phyloP scores from a whole-genome alignment of 2,888 invertebrate species.

The Schrankia costaestrigalis region DNA sequence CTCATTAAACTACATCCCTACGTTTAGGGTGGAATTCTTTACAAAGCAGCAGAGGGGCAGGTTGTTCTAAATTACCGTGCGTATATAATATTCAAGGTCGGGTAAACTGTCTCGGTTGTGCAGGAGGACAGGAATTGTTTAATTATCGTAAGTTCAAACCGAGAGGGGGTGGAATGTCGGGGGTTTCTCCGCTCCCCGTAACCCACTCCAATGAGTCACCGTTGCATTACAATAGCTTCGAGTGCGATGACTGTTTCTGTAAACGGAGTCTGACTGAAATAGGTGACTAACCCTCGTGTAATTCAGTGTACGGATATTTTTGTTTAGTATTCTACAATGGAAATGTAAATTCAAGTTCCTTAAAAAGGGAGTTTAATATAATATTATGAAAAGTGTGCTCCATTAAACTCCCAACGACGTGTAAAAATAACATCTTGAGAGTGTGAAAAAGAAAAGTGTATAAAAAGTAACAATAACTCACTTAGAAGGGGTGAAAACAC shows the following conservation, averaged over 20 bases:
- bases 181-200: slow-evolving; percentile 14
- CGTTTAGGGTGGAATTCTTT: slow-evolving; percentile 50
- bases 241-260: slow-evolving; percentile 28
- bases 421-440: background rate
- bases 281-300: slow-evolving; percentile 30
- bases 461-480: slow-evolving; percentile 35
- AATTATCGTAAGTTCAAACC: slow-evolving; percentile 36
- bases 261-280: slow-evolving; percentile 21
- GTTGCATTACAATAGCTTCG: slow-evolving; percentile 36
- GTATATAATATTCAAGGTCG: slow-evolving; percentile 56
- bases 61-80: slow-evolving; percentile 41
- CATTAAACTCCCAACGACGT: too few relatives aligned
- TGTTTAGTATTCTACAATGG: too few relatives aligned
- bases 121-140: slow-evolving; percentile 42
- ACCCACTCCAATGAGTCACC: slow-evolving; percentile 40
- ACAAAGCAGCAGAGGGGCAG: slow-evolving; percentile 31
- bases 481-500: slow-evolving; percentile 39
- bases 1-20: slow-evolving; percentile 45
- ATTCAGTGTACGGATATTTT: too few relatives aligned
- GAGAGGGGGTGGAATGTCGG: slow-evolving; percentile 10
- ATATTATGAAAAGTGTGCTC: too few relatives aligned
- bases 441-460: background rate
- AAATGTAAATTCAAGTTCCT: too few relatives aligned
- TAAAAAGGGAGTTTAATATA: too few relatives aligned
- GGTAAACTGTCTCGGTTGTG: slow-evolving; percentile 30